phyloP scores from a whole-genome alignment of 2,113 vertebrate genomes.

The Gadus chalcogrammus region DNA sequence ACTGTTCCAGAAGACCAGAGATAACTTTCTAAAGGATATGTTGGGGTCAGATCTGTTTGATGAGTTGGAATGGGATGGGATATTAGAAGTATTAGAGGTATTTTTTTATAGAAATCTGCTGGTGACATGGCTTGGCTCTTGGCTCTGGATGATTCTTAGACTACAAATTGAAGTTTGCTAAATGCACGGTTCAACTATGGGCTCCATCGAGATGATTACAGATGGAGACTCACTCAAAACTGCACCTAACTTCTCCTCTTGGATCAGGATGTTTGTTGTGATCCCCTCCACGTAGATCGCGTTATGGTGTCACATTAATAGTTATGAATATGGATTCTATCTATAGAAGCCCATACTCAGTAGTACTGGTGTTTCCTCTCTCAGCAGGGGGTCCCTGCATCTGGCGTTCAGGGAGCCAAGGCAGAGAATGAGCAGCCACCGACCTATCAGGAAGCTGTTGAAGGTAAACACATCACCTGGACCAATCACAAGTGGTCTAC shows the following conservation, averaged over 20 bases:
- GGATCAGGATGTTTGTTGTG: conserved; percentile 13
- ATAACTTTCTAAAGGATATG: too few species aligned
- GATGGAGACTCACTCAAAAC: conserved; percentile 21
- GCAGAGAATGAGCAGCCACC: conserved; percentile 65
- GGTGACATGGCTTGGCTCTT: background rate
- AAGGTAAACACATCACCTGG: conserved; percentile 59
- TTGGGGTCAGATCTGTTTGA: background rate
- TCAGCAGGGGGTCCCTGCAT: conserved; percentile 74
- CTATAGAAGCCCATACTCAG: background rate
- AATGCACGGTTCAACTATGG: background rate
- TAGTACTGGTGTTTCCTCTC: background rate
- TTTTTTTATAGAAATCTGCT: background rate
- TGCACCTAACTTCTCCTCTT: conserved; percentile 27
- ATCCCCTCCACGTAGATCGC: background rate
- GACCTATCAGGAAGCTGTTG: conserved; percentile 81
- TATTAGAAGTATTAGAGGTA: background rate
- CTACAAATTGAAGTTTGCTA: background rate
- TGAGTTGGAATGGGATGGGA: background rate
- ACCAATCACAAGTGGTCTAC: too few species aligned
- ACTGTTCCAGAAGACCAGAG: too few species aligned
- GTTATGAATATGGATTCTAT: background rate
- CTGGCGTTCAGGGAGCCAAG: conserved; percentile 47
- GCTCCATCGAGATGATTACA: background rate
- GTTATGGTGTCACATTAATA: background rate
- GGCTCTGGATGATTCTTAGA: background rate